Evolutionary conservation across 2,113 vertebrate genomes (phyloP).

Genomic region (Pithys albifrons): DNA sequence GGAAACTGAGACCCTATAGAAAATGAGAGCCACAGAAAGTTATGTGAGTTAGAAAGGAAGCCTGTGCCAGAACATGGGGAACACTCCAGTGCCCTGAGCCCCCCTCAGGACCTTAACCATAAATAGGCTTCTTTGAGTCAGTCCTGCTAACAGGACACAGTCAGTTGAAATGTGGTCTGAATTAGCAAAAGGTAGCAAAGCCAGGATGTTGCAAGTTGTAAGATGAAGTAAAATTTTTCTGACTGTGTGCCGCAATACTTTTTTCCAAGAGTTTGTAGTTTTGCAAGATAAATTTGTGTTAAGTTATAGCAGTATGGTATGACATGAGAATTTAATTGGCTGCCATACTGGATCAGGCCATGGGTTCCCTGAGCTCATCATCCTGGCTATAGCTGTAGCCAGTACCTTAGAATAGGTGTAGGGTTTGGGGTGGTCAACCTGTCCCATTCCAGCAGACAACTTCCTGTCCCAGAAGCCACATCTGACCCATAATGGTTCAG

Average conservation of each 20-base stretch:
- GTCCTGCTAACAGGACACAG: neutral
- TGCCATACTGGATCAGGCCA: neutral
- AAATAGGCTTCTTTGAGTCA: neutral
- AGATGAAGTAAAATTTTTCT: neutral
- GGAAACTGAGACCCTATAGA: neutral
- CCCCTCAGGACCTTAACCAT: neutral
- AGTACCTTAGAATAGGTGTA: neutral
- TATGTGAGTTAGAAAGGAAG: neutral
- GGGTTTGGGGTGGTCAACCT: neutral
- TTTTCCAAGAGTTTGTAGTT: neutral
- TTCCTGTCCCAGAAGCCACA: neutral
- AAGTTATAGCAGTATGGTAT: neutral
- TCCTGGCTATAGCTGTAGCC: neutral
- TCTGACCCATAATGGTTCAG: neutral
- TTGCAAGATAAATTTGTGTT: neutral
- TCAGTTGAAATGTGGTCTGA: neutral
- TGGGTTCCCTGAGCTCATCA: neutral
- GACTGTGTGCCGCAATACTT: neutral
- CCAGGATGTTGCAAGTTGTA: neutral
- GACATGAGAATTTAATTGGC: neutral
- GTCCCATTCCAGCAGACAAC: neutral
- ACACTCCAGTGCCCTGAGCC: neutral
- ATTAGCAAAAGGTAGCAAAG: neutral
- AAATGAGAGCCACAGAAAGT: neutral
- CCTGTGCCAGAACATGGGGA: neutral